Percentiles rank a stretch among this genome's conserved stretches.
These are phyloP conservation scores for Troides aeacus DNA, from an alignment of 2,888 invertebrate genomes.

Conservation along the genomic window DNA sequence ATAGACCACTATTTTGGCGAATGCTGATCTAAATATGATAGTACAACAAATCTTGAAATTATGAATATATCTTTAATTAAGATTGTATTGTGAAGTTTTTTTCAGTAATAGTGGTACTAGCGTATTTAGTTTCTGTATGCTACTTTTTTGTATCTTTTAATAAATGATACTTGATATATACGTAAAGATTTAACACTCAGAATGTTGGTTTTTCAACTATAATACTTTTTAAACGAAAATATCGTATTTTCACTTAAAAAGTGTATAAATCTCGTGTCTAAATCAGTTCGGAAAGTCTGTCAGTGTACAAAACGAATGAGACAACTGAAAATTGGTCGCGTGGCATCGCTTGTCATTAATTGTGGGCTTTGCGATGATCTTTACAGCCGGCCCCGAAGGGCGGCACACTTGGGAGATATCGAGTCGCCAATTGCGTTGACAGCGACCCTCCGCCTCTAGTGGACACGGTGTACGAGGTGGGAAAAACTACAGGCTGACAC, in stretches of 20 bases:
- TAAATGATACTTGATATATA: slow-evolving; percentile 35
- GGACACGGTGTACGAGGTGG: slow-evolving; percentile 70
- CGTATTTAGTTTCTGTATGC: too few species aligned
- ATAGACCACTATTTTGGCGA: too few species aligned
- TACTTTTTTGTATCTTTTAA: not conserved
- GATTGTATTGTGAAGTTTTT: too few species aligned
- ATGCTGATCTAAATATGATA: too few species aligned
- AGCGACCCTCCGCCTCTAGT: slow-evolving; percentile 67
- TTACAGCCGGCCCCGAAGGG: slow-evolving; percentile 61
- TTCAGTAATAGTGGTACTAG: too few species aligned
- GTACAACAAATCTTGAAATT: too few species aligned
- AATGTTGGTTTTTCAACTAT: too few species aligned
- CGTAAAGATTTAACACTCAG: too few species aligned
- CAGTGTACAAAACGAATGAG: slow-evolving; percentile 67
- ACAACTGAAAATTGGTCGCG: slow-evolving; percentile 74
- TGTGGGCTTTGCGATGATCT: slow-evolving; percentile 76
- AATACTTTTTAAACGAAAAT: too few species aligned
- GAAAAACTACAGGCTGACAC: slow-evolving; percentile 78
- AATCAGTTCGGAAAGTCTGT: slow-evolving; percentile 53
- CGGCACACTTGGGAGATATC: slow-evolving; percentile 74
- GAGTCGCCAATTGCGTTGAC: slow-evolving; percentile 76
- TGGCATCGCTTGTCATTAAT: slow-evolving; percentile 74
- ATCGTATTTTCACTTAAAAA: slow-evolving; percentile 33
- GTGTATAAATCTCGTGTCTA: slow-evolving; percentile 49
- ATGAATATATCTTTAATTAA: too few species aligned